Evolutionary conservation across 2,888 invertebrate species (phyloP).

Genomic region (Eueremaeus valkanovi): DNA sequence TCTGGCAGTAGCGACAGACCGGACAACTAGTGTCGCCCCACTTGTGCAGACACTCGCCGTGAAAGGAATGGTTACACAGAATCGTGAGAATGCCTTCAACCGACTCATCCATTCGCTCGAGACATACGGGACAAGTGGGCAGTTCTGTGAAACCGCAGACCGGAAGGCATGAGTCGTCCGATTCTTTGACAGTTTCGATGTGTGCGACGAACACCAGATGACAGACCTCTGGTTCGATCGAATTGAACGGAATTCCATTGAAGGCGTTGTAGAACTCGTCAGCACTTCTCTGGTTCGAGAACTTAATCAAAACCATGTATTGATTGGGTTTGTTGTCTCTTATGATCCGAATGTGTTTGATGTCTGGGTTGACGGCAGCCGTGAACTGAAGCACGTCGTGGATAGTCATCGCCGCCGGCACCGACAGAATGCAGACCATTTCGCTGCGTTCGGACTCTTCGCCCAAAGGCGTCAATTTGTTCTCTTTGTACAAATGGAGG

Average conservation of each 20-base stretch:
- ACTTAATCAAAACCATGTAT: constrained; percentile 94
- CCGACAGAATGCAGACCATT: constrained; percentile 79
- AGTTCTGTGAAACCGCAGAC: constrained; percentile 82
- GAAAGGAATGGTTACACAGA: constrained; percentile 97
- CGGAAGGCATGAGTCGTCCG: constrained; percentile 56
- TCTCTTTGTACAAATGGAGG: constrained; percentile 93
- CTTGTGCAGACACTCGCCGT: constrained; percentile 87
- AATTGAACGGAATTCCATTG: constrained; percentile 89
- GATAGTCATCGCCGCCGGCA: constrained; percentile 84
- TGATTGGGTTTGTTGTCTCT: constrained; percentile 83
- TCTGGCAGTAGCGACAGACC: constrained; percentile 86
- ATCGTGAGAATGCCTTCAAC: constrained; percentile 96
- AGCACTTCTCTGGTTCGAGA: constrained; percentile 61
- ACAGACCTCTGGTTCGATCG: constrained; percentile 85
- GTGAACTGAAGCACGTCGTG: constrained; percentile 90
- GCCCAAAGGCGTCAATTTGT: constrained; percentile 60
- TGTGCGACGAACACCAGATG: constrained; percentile 92
- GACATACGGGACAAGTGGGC: constrained; percentile 93
- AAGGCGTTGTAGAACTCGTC: constrained; percentile 87
- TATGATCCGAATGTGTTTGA: constrained; percentile 85
- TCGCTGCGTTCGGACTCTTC: constrained; percentile 64
- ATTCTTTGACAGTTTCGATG: constrained; percentile 72
- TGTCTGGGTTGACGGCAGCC: constrained; percentile 80
- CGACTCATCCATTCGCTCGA: constrained; percentile 92
- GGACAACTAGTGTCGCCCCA: constrained; percentile 97